Conservation (phyloP, 2,797 vertebrate genomes). For the Apodemus agrarius region DNA sequence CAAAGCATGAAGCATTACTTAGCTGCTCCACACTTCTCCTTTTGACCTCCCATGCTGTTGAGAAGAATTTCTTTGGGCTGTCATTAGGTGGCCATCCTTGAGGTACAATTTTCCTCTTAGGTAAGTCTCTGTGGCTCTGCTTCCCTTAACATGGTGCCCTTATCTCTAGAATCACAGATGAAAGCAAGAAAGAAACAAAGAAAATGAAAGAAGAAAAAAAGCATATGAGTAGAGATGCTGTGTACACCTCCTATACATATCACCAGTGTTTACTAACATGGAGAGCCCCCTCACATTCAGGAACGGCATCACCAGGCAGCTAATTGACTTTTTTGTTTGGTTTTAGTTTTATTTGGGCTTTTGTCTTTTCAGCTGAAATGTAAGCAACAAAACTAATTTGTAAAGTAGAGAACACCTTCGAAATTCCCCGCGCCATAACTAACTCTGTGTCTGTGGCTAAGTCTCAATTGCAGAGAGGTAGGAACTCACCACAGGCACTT, state of each 20-base stretch:
- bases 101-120: slow-evolving; percentile 82
- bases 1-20: slow-evolving; percentile 68
- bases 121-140: slow-evolving; percentile 71
- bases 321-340: neutral
- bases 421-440: neutral
- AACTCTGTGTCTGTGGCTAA: neutral
- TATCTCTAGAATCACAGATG: slow-evolving; percentile 75
- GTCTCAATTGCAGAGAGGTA: neutral
- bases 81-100: slow-evolving; percentile 79
- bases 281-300: neutral
- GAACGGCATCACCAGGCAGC: neutral
- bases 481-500: neutral
- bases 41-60: slow-evolving; percentile 78
- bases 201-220: neutral
- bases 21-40: slow-evolving; percentile 58
- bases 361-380: neutral
- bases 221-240: slow-evolving; percentile 52
- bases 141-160: slow-evolving; percentile 75
- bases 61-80: slow-evolving; percentile 77
- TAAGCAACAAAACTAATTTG: neutral
- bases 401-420: neutral
- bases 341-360: neutral
- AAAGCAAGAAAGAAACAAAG: neutral
- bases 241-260: slow-evolving; percentile 58
- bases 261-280: slow-evolving; percentile 71